Percentiles rank a stretch among this genome's conserved stretches.
These are phyloP conservation scores for Hippocampus mohnikei DNA, from an alignment of 2,113 vertebrate species.

Conservation along the genomic window DNA sequence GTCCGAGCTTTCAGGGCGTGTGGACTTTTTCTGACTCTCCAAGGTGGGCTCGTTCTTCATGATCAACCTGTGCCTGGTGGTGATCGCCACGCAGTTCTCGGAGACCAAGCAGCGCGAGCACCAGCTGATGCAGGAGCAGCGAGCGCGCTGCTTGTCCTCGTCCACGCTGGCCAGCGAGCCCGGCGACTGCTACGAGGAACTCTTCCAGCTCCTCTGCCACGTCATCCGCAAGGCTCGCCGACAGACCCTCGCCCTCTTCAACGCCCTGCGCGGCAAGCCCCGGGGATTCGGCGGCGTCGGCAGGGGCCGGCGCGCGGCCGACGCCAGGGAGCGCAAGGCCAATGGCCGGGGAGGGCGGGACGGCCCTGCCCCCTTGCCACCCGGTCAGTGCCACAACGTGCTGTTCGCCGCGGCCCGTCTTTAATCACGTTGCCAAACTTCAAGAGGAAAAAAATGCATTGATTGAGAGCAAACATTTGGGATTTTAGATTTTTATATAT, in stretches of 20 bases:
- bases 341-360: slow-evolving; percentile 33
- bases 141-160: slow-evolving; percentile 85
- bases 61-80: slow-evolving; percentile 96
- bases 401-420: no score
- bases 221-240: slow-evolving; percentile 85
- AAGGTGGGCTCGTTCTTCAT: slow-evolving; percentile 86
- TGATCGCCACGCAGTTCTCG: slow-evolving; percentile 96
- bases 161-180: slow-evolving; percentile 93
- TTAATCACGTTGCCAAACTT: no score
- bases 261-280: slow-evolving; percentile 74
- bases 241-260: slow-evolving; percentile 76
- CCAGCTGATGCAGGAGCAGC: slow-evolving; percentile 97
- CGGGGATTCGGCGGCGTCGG: slow-evolving; percentile 42
- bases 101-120: slow-evolving; percentile 98
- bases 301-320: slow-evolving; percentile 44
- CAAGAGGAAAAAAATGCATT: no score
- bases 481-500: no score
- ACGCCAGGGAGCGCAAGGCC: slow-evolving; percentile 31
- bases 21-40: background rate
- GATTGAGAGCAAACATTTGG: no score
- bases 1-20: no score
- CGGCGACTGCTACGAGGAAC: slow-evolving; percentile 92
- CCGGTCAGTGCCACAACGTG: slow-evolving; percentile 29
- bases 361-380: slow-evolving; percentile 27
- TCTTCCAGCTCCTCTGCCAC: slow-evolving; percentile 94